Percentiles rank a stretch among this genome's conserved stretches.
phyloP scores from a whole-genome alignment of 2,113 vertebrate species.

The Neogobius melanostomus region DNA sequence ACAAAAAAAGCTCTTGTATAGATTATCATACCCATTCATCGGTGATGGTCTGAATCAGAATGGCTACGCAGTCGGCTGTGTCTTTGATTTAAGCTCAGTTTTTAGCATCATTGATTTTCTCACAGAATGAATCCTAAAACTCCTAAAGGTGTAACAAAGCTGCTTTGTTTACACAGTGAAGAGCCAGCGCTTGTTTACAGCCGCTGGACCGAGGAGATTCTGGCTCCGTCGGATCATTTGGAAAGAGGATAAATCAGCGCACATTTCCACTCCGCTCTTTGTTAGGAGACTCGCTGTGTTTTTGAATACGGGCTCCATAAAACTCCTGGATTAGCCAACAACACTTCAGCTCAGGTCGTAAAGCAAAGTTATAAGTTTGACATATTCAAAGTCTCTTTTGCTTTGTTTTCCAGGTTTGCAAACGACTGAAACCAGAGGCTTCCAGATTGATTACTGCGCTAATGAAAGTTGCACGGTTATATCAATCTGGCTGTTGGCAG shows the following conservation, averaged over 20 bases:
- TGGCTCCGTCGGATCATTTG: neutral
- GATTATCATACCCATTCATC: too few species aligned
- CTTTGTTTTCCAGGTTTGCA: too few species aligned
- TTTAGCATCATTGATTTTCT: neutral
- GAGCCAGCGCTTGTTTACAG: neutral
- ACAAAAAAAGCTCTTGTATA: too few species aligned
- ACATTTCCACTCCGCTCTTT: neutral
- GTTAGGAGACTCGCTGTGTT: slow-evolving; percentile 9
- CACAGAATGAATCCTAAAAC: neutral
- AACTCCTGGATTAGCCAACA: slow-evolving; percentile 21
- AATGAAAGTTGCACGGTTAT: too few species aligned
- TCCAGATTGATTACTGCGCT: too few species aligned
- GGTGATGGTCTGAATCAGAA: too few species aligned
- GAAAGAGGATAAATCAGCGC: neutral
- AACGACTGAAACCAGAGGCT: too few species aligned
- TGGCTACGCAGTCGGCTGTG: too few species aligned
- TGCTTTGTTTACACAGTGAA: neutral
- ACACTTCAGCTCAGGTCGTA: slow-evolving; percentile 24
- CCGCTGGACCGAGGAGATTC: neutral
- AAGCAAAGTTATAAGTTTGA: slow-evolving; percentile 12
- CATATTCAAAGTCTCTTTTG: too few species aligned
- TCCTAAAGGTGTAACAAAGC: neutral
- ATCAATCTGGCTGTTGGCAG: too few species aligned
- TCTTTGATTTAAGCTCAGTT: too few species aligned
- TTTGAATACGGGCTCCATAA: slow-evolving; percentile 22